These are phyloP conservation scores for Phyllostomus discolor DNA, from an alignment of 2,113 vertebrate genomes.

Conservation along the genomic window DNA sequence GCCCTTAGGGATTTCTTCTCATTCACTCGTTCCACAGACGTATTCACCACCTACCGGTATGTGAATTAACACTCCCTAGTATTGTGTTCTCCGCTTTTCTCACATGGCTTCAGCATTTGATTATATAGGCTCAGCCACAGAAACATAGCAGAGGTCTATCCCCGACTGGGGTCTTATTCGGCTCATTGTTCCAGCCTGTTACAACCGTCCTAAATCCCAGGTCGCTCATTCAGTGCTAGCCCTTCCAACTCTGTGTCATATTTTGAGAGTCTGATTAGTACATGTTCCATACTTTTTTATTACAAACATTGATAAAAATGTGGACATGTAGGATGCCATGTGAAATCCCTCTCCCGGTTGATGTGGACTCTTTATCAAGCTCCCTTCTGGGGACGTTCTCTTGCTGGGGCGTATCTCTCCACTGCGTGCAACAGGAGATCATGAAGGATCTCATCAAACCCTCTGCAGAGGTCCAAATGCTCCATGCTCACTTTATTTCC, in stretches of 20 bases:
- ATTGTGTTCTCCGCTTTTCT: not conserved
- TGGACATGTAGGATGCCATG: not conserved
- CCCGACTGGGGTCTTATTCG: not conserved
- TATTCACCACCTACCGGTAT: not conserved
- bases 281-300: not conserved
- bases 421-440: not conserved
- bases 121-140: not conserved
- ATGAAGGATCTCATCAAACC: slow-evolving; percentile 31
- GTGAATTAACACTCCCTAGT: not conserved
- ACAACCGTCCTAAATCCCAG: not conserved
- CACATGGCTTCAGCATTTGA: not conserved
- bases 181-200: not conserved
- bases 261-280: not conserved
- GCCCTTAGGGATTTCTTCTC: not conserved
- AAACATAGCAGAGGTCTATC: not conserved
- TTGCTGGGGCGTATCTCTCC: not conserved
- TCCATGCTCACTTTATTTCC: not conserved
- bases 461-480: not conserved
- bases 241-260: slow-evolving; percentile 7
- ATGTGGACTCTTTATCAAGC: not conserved
- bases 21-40: not conserved
- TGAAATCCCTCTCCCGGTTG: not conserved
- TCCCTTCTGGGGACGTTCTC: not conserved
- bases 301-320: not conserved
- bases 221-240: not conserved